These are phyloP conservation scores for Corynorhinus townsendii DNA, from an alignment of 2,113 vertebrate genomes.

Conservation along the genomic window DNA sequence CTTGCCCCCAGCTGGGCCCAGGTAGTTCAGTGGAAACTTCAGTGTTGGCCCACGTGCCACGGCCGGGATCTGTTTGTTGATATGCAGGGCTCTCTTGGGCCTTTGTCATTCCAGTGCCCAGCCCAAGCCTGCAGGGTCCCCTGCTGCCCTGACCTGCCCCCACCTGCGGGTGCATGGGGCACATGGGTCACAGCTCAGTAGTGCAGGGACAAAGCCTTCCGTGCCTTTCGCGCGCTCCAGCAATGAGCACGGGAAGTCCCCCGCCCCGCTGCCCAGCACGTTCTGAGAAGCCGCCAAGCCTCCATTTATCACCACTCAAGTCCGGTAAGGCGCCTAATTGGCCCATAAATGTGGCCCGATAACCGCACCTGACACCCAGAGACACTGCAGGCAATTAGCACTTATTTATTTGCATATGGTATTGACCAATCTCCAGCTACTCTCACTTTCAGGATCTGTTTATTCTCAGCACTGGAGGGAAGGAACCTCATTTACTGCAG, in stretches of 20 bases:
- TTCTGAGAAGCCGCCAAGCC: slow-evolving; percentile 16
- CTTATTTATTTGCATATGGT: slow-evolving; percentile 75
- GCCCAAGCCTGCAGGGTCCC: background rate
- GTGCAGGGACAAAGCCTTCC: background rate
- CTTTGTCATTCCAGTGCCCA: too few species aligned
- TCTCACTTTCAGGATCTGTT: background rate
- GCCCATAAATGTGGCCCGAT: slow-evolving; percentile 78
- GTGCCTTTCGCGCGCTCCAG: background rate
- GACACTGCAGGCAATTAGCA: slow-evolving; percentile 76
- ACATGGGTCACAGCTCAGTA: accelerated
- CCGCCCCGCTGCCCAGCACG: background rate
- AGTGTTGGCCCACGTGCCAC: background rate
- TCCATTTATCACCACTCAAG: slow-evolving; percentile 52
- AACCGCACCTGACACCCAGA: slow-evolving; percentile 11
- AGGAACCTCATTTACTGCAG: background rate
- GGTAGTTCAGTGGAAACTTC: accelerated
- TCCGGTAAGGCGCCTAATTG: slow-evolving; percentile 79
- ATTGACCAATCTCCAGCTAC: background rate
- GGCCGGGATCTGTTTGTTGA: background rate
- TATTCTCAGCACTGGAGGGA: slow-evolving; percentile 20
- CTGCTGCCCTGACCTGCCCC: accelerated
- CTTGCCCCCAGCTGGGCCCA: accelerated
- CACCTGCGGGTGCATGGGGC: accelerated
- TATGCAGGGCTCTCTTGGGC: accelerated
- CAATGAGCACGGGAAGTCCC: accelerated